These are phyloP conservation scores for Tautogolabrus adspersus DNA, from an alignment of 2,113 vertebrate species.

Conservation along the genomic window DNA sequence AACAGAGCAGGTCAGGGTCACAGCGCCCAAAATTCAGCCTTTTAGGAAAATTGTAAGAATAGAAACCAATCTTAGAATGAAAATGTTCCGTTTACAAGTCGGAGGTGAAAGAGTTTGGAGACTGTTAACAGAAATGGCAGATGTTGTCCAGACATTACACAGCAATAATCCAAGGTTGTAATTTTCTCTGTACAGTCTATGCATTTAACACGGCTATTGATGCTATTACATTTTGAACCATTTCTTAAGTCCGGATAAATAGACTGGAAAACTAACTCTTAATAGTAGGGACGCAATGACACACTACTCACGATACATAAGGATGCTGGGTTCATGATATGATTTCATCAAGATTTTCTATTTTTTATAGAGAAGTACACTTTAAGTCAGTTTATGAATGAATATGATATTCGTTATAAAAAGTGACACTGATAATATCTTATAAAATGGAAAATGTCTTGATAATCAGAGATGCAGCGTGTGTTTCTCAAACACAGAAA, in stretches of 20 bases:
- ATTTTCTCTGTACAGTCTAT: slow-evolving; percentile 44
- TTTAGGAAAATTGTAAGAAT: slow-evolving; percentile 27
- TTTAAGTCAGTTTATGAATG: no score
- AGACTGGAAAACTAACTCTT: slow-evolving; percentile 49
- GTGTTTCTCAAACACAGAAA: no score
- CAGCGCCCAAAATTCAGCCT: slow-evolving; percentile 20
- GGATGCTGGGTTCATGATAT: no score
- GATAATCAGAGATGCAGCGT: no score
- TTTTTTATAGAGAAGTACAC: no score
- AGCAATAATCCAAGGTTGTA: slow-evolving; percentile 34
- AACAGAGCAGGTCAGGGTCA: slow-evolving; percentile 17
- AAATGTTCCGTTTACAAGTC: slow-evolving; percentile 12
- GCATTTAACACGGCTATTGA: slow-evolving; percentile 27
- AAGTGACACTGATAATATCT: no score
- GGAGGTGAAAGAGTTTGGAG: slow-evolving; percentile 42
- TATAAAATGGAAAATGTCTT: no score
- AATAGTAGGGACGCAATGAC: slow-evolving; percentile 1
- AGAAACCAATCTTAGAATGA: slow-evolving; percentile 25
- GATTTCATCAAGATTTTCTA: no score
- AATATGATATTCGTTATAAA: no score
- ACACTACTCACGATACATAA: no score
- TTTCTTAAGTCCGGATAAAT: no score
- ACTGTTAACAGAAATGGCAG: slow-evolving; percentile 45
- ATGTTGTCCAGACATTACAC: slow-evolving; percentile 54
- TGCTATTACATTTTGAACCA: slow-evolving; percentile 35